Conservation (phyloP, 2,888 invertebrate genomes). For the Dryomyza anilis region DNA sequence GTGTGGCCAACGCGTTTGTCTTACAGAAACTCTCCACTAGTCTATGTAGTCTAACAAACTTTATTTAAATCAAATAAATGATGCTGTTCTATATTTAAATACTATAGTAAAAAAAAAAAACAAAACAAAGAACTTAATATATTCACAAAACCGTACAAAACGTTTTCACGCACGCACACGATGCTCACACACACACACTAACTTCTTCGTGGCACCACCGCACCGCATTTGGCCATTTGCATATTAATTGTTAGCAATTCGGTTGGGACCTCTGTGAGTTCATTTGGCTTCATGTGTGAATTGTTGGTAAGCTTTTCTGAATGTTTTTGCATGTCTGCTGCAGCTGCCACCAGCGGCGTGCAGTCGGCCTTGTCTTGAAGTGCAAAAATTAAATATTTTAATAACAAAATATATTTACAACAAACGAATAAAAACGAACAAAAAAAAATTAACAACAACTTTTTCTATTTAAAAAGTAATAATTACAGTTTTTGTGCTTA, state of each 20-base stretch:
- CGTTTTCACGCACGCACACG: no score
- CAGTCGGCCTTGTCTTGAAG: neutral
- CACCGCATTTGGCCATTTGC: neutral
- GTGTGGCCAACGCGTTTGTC: no score
- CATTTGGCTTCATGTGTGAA: conserved; percentile 1
- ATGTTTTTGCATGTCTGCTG: neutral
- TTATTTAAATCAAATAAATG: no score
- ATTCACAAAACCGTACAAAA: neutral
- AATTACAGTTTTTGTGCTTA: no score
- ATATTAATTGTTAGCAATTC: neutral
- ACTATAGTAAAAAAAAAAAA: neutral
- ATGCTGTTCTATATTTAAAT: no score
- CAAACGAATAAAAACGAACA: neutral
- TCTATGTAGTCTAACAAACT: no score
- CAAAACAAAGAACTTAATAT: neutral
- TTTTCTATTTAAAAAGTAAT: no score
- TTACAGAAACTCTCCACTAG: no score
- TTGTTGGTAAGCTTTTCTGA: neutral
- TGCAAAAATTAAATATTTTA: neutral
- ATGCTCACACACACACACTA: no score
- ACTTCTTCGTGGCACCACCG: conserved; percentile 2
- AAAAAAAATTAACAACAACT: neutral
- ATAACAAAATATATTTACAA: neutral
- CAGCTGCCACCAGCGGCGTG: neutral
- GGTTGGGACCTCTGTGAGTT: neutral